Evolutionary conservation across 2,113 vertebrate genomes (phyloP).

Genomic region (Chloropsis hardwickii): DNA sequence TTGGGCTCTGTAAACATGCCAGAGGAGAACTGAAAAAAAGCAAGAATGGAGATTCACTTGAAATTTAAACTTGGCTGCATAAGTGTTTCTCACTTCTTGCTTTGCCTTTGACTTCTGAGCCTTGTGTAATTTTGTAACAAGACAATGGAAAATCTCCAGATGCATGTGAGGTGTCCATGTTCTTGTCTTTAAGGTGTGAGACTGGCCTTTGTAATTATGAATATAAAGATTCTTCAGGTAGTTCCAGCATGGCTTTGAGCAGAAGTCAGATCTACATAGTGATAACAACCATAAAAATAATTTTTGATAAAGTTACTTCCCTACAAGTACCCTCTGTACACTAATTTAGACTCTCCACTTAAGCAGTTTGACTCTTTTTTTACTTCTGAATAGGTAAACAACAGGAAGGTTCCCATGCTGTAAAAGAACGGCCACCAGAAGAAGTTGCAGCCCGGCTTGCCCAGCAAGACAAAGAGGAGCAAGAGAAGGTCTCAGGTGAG

Average conservation of each 20-base stretch:
- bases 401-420: slow-evolving; percentile 2
- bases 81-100: not conserved
- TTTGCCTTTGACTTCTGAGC: not conserved
- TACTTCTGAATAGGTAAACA: slow-evolving; percentile 65
- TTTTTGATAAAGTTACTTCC: not conserved
- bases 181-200: not conserved
- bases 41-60: not conserved
- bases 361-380: slow-evolving; percentile 20
- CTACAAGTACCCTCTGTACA: not conserved
- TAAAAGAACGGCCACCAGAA: slow-evolving; percentile 81
- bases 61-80: not conserved
- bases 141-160: not conserved
- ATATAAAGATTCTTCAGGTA: not conserved
- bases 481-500: slow-evolving; percentile 78
- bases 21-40: not conserved
- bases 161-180: not conserved
- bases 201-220: not conserved
- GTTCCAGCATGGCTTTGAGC: not conserved
- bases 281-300: not conserved
- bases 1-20: not conserved
- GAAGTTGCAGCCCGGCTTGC: slow-evolving; percentile 88
- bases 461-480: slow-evolving; percentile 84
- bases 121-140: not conserved
- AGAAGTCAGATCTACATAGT: not conserved
- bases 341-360: not conserved